Conservation (phyloP, 2,888 invertebrate species). For the Microctonus aethiopoides region DNA sequence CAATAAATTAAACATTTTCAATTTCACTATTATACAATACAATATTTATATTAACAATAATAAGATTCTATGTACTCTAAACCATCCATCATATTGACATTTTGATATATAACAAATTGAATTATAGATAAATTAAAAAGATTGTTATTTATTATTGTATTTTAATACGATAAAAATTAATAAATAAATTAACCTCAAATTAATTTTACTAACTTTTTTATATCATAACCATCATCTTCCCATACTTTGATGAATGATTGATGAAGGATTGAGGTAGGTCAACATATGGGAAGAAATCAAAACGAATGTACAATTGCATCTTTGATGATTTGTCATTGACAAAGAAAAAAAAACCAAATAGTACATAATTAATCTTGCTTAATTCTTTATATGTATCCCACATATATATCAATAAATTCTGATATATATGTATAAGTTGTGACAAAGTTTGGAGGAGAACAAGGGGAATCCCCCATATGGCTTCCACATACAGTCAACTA, state of each 20-base stretch:
- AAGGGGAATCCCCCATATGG: constrained; percentile 51
- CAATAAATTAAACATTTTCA: too few relatives aligned
- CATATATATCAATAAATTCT: not conserved
- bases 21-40: too few relatives aligned
- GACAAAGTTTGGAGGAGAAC: not conserved
- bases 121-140: too few relatives aligned
- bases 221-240: not conserved
- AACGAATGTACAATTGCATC: not conserved
- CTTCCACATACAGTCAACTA: constrained; percentile 51
- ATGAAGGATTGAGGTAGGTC: constrained; percentile 6
- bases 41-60: too few relatives aligned
- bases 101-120: too few relatives aligned
- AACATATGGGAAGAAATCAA: not conserved
- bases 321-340: not conserved
- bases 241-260: not conserved
- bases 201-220: not conserved
- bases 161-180: too few relatives aligned
- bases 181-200: too few relatives aligned
- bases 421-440: not conserved
- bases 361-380: not conserved
- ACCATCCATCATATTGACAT: too few relatives aligned
- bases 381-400: not conserved
- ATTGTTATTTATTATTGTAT: too few relatives aligned
- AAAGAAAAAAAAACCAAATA: not conserved
- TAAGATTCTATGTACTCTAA: too few relatives aligned